Base-by-base conservation (phyloP, 1,140 invertebrate genomes). In the Yoshiicerus persimilis region DNA sequence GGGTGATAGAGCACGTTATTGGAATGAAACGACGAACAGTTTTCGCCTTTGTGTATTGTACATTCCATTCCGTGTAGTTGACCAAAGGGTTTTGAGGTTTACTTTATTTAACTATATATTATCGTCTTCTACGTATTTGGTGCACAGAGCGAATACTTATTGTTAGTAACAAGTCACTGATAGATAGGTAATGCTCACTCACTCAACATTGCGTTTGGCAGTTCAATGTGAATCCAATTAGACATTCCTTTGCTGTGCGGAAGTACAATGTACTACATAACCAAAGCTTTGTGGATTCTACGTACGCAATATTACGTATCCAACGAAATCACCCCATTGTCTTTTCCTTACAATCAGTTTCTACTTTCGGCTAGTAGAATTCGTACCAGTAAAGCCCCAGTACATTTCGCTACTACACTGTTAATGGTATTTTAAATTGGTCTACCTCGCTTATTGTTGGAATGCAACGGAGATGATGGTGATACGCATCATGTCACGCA, bases 31-130 rank as follows among this genome's bases (percentile, higher is more conserved):
- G 10, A 11, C 1, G 86, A 70, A 23, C 64, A 66, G 36, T 70
- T 86, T 77, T 36, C 64, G 75, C 86, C 36, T 86, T 38, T 38
- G 56, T 36, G 27, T 70, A 66, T 34, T 39, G 62, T 13, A n/a
- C 30, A 86, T 86, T 86, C 86, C 86, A 38, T 86, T 86, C 86
- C 86, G 36, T 77, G 36, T 34, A 75, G 64, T 77, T 86, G 86
- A 86, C 86, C 86, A 86, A 86, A 86, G 62, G 36, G 85, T 38
- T 70, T 80, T 80, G 32, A 38, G 34, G 32, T 80, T 38, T 36
- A 34, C 75, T 80, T 38, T 80, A 34, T 36, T 38, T 80, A n/a
- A n/a, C 34, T 80, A 32, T 23, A n/a, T 32, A 20, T 84, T 16
- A n/a, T 56, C 39, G 56, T 84, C 38, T 32, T 25, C 83, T 23